Evolutionary conservation across 1,140 invertebrate genomes (phyloP), one percentile per base, ranked within the genome.

Genomic region (Zaprionus kolodkinae): DNA sequence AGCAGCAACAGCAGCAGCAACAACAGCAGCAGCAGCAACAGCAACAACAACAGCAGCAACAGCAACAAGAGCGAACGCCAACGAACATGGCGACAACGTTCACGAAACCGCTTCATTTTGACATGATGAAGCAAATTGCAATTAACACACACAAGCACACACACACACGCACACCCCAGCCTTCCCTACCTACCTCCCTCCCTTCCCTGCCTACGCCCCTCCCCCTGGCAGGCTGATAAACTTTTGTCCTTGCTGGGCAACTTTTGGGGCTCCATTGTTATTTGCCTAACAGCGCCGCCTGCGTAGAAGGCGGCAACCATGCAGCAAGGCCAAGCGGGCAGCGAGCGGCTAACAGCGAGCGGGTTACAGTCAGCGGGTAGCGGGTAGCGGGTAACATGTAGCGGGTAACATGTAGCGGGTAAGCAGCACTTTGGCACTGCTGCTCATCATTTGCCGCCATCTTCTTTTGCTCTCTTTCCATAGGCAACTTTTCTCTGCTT

Each of bases 81-180:
- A n/a, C 10, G 27, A 55, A 33, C n/a, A 10, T 30, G 55, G 60
- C 59, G 61, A 50, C 56, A 73, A 40, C 74, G 45, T 66, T 36
- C 66, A 62, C 61, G 17, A 61, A 70, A 60, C 40, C 45, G 68
- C 50, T 72, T 59, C 69, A 56, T 69, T 72, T 66, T 63, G 68
- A 61, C 71, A 72, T 61, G 63, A 66, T 43, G 59, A 57, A 66
- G 75, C 67, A 69, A 71, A 85, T 81, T 67, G 68, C 71, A 78
- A 81, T 76, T 78, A 84, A 59, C 66, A 69, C 72, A n/a, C n/a
- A n/a, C n/a, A 63, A 12, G 60, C 36, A 33, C n/a, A 6, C 21
- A 25, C 13, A 27, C 48, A 57, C 30, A 30, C 0, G 38, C 25
- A 60, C 21, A 55, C 27, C 60, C 36, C 40, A 6, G 40, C n/a